Base-by-base conservation (phyloP, 2,797 vertebrate species). In the Siniperca undulata region DNA sequence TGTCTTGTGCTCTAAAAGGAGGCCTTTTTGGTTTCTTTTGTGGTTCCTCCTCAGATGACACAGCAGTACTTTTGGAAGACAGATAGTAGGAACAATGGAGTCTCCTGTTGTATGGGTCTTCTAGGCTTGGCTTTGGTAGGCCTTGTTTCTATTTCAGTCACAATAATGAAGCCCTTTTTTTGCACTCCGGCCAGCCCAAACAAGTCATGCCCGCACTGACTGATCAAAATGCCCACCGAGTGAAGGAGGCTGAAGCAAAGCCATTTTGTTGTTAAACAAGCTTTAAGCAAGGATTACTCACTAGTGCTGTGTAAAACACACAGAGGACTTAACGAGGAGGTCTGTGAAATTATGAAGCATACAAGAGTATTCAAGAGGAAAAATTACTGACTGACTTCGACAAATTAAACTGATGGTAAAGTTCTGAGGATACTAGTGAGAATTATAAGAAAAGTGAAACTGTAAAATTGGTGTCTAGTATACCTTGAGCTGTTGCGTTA, bases 91-190 rank as follows among this genome's bases (percentile, higher is more conserved):
- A 80, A 85, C 46, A 77, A 77, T 73, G 12, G 11, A 27, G 56
- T 77, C 30, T 74, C 40, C 36, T 40, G 44, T 59, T 70, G 52
- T 42, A 58, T 55, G 50, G n/a, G 7, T 66, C 44, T 70, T n/a
- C 10, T 36, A 7, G 36, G 30, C 12, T 42, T 42, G 52, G 61
- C 62, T 60, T 56, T 40, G 44, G 24, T 12, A 38, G 44, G 27
- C 30, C 11, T 62, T 48, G 55, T 72, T 48, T 81, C 46, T 62
- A 20, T 56, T 81, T 77, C 36, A 17, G 5, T 87, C 81, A 78
- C 58, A 83, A 71, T 85, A 82, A 87, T 65, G 68, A 81, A 60
- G 60, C 42, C 20, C 53, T 87, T 78, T 79, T 87, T 68, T 81
- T 86, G 17, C 12, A 36, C 10, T 42, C 16, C 12, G 2, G 12